A percentile compares a stretch with the other conserved stretches of the same genome.
These are phyloP conservation scores for Lagorchestes hirsutus DNA, from an alignment of 2,797 vertebrate species.

Conservation along the genomic window DNA sequence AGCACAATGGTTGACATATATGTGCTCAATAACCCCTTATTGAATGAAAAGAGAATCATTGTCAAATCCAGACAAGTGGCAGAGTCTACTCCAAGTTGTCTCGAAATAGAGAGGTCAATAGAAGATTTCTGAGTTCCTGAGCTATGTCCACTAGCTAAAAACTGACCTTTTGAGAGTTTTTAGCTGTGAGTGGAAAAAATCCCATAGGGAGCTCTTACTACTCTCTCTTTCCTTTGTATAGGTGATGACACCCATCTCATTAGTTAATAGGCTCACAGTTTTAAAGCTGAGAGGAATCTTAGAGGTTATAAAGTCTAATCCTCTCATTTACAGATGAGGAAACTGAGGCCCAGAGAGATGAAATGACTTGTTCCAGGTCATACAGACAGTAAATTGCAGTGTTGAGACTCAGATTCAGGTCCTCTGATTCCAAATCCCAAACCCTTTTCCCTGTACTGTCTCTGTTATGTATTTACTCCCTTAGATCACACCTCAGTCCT, in stretches of 20 bases:
- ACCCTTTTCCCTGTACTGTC: background rate
- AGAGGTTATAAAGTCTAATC: background rate
- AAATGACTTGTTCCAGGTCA: background rate
- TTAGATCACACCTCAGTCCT: background rate
- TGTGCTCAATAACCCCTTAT: background rate
- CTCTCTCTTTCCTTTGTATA: background rate
- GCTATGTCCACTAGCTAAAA: background rate
- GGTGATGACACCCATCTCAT: background rate
- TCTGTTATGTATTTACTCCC: background rate
- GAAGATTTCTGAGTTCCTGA: background rate
- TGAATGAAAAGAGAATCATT: background rate
- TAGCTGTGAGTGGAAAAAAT: background rate
- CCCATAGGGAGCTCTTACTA: background rate
- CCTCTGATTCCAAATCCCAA: background rate
- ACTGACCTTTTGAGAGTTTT: background rate
- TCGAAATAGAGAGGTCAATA: background rate
- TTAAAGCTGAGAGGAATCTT: background rate
- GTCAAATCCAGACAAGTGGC: background rate
- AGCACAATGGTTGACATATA: background rate
- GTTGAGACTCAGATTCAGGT: background rate
- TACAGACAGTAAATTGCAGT: background rate
- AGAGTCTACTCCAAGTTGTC: background rate
- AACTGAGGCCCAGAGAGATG: background rate
- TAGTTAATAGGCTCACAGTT: background rate
- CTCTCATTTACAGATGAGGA: background rate